A percentile compares a stretch with the other conserved stretches of the same genome.
Evolutionary conservation across 2,888 invertebrate genomes (phyloP).

Genomic region (Chalcosyrphus nemorum): DNA sequence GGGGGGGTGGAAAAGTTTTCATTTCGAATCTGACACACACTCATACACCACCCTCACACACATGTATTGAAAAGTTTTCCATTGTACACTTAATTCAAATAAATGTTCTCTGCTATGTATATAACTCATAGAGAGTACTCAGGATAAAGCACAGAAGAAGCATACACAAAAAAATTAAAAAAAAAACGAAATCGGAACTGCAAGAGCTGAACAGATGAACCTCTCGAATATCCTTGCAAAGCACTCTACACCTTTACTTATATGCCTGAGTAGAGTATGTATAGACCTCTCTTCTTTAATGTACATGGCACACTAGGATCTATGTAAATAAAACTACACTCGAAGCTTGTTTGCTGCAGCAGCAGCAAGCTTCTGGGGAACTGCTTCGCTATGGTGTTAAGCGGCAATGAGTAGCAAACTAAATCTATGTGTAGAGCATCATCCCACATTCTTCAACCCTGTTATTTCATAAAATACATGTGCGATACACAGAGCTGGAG

Average conservation of each 20-base stretch:
- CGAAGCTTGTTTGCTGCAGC: conserved; percentile 60
- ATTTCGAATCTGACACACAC: conserved; percentile 17
- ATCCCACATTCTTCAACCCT: conserved; percentile 38
- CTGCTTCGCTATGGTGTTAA: conserved; percentile 51
- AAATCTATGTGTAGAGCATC: conserved; percentile 50
- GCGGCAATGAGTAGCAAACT: conserved; percentile 71
- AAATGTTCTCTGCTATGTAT: conserved; percentile 47
- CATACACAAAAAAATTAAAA: background rate
- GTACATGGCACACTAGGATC: conserved; percentile 54
- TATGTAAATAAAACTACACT: conserved; percentile 69
- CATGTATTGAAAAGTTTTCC: conserved; percentile 50
- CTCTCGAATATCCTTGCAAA: conserved; percentile 55
- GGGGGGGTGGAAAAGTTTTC: conserved; percentile 33
- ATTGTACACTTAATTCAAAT: conserved; percentile 68
- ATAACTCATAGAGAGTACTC: conserved; percentile 39
- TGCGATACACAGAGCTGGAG: conserved; percentile 43
- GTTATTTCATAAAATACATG: conserved; percentile 61
- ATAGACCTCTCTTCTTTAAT: conserved; percentile 26
- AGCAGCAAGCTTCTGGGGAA: background rate
- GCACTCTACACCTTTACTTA: conserved; percentile 47
- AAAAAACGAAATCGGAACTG: conserved; percentile 14
- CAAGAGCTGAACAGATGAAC: conserved; percentile 47
- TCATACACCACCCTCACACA: background rate
- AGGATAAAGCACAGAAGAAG: background rate
- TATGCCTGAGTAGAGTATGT: background rate